Evolutionary conservation across 2,113 vertebrate genomes (phyloP), one percentile per base, ranked within the genome.

Genomic region (Salvelinus sp.): DNA sequence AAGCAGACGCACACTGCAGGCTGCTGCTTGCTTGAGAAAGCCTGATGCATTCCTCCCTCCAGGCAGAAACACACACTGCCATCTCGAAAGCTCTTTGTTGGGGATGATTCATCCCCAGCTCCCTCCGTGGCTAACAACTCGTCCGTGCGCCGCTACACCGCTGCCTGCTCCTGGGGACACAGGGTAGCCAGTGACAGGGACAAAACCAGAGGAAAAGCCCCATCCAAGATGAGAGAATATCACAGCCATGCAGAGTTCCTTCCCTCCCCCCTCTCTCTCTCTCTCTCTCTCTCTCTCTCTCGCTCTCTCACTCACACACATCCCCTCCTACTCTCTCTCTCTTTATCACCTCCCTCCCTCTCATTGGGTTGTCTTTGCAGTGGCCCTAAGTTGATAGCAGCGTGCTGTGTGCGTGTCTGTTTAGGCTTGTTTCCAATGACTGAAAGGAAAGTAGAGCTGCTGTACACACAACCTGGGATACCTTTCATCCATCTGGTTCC

Each of bases 21-120:
- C 92, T 93, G 90, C 91, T 81, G 91, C 89, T 93, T 91, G 91
- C 91, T 91, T 87, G 91, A 83, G 89, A 93, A 91, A 92, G 88
- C 92, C 89, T 85, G 91, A 93, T 86, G 92, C 85, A 90, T 92
- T 90, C 88, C 87, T 93, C 87, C 92, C 92, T 92, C 90, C 92
- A 87, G 93, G 91, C 90, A 90, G 77, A 81, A 80, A 87, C 87
- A 74, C 87, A 83, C 90, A 54, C 85, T 82, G 83, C 88, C 92
- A 92, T 93, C 92, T 92, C 91, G 91, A 88, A 92, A 90, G 78
- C 86, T 92, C 91, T 90, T 91, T 90, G 91, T 92, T 85, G 86
- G 80, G 83, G 83, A 87, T 75, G 91, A 89, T 88, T 90, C 91
- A 91, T 85, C 86, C 83, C 76, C 80, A 76, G 84, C 82, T 58